Base-by-base conservation (phyloP, 2,113 vertebrate species). In the Perccottus glenii region DNA sequence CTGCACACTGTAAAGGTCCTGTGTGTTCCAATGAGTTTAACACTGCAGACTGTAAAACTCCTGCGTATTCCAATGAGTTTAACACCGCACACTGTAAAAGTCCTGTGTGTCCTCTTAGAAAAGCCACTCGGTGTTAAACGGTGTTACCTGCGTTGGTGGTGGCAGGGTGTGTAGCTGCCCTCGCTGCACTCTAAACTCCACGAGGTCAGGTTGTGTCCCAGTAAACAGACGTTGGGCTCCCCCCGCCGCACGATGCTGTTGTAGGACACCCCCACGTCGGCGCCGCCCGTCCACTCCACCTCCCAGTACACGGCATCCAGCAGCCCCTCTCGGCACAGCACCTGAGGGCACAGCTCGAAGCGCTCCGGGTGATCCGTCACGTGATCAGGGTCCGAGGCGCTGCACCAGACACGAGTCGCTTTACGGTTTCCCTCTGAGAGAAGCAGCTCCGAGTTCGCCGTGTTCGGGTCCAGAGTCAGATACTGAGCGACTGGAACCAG, bases 381-480 rank as follows among this genome's bases (percentile, higher is more conserved):
- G 4, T n/a, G 52, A n/a, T 33, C 52, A 14, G 45, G 10, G 12
- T 0, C 2, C 42, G 3, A 1, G 19, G 2, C 60, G 19, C 0
- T 11, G 4, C 6, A 11, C 85, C 86, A 87, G 6, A 59, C 27
- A 0, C 86, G 83, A 12, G 64, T 79, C 2, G 50, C 88, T 35
- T 0, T 82, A 50, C 86, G 67, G 82, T 87, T 85, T 10, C 65
- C 0, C 2, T 84, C 66, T 0, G 61, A 52, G 19, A 88, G 70
- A 2, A 1, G 57, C 7, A 88, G 82, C 75, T 90, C 88, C 3
- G 64, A 46, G 73, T 77, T 87, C 15, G 88, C 88, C 0, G 88
- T 90, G 83, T 70, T 86, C 9, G 86, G 85, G 76, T 90, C 88
- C 3, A 90, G 52, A 58, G 85, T 90, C 79, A 90, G 40, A 62